Base-by-base conservation (phyloP, 1,140 invertebrate genomes). In the Amphibalanus amphitrite region DNA sequence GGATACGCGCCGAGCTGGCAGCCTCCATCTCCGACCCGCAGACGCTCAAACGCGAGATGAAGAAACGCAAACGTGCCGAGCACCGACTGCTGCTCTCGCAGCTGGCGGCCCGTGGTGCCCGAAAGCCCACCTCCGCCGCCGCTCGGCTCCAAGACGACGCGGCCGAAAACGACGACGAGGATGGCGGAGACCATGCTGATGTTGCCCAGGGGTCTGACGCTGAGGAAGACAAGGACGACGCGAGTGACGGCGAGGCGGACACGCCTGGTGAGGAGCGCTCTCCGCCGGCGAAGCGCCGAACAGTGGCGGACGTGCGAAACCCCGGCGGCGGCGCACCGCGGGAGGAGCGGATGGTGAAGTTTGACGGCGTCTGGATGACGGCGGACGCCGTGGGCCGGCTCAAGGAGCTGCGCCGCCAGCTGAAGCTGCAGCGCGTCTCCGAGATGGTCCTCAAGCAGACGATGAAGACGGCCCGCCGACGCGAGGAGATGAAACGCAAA, bases 321-420 rank as follows among this genome's bases (percentile, higher is more conserved):
- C 4, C 10, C 64, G 26, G 64, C 64, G 64, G 20, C 64, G 23
- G 64, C 3, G 10, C 64, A 25, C 64, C 4, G 64, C 64, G 64
- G 10, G 64, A 23, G 20, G 64, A 65, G 64, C 64, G 64, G 3
- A 23, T 23, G 23, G 64, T 65, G 23, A 65, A 65, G 64, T 65
- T 65, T 65, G 64, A 65, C 64, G 64, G 64, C 64, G 64, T 65
- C 23, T 65, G 64, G 64, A 65, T 75, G 72, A 79, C 73, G 68
- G 29, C 26, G 0, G 74, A 33, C 67, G 71, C 71, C 68, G 70
- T 29, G 4, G 70, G 69, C 29, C 40, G 59, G 69, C 72, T 0
- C 1, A 69, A 67, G 68, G 29, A 59, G 29, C 40, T 38, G 70
- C 38, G 59, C 38, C 29, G 17, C 75, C 78, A 79, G 0, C 78